These are phyloP conservation scores for Haplochromis vanheusdeni DNA, from an alignment of 2,113 vertebrate genomes.

Conservation along the genomic window DNA sequence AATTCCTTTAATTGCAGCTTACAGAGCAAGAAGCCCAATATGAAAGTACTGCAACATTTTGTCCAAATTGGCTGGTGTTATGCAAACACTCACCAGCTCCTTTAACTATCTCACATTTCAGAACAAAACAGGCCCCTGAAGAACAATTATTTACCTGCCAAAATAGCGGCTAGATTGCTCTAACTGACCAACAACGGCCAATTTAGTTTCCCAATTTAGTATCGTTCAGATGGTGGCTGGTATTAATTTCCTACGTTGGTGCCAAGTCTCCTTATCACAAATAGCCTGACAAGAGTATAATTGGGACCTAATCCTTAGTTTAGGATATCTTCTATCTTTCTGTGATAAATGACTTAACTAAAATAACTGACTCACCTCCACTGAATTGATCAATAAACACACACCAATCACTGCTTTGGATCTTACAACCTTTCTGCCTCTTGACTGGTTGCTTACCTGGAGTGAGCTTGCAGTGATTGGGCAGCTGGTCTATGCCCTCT, in stretches of 20 bases:
- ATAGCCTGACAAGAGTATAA: conserved; percentile 35
- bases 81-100: not conserved
- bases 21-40: not conserved
- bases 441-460: conserved; percentile 75
- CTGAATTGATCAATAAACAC: conserved; percentile 37
- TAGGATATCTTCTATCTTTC: conserved; percentile 17
- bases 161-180: not conserved
- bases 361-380: conserved; percentile 39
- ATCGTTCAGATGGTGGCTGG: conserved; percentile 8
- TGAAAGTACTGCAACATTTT: not conserved
- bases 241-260: conserved; percentile 9
- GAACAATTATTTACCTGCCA: not conserved
- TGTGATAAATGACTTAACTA: conserved; percentile 33
- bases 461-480: conserved; percentile 83
- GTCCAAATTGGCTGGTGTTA: not conserved
- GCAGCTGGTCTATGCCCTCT: conserved; percentile 80
- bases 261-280: conserved; percentile 28
- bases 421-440: not conserved
- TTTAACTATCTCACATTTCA: not conserved
- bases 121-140: not conserved
- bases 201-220: conserved; percentile 30
- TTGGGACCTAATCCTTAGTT: conserved; percentile 34
- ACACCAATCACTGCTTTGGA: not conserved
- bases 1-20: conserved; percentile 15
- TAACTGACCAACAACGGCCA: conserved; percentile 20